phyloP scores from a whole-genome alignment of 1,140 invertebrate genomes.

The Colletes gigas region DNA sequence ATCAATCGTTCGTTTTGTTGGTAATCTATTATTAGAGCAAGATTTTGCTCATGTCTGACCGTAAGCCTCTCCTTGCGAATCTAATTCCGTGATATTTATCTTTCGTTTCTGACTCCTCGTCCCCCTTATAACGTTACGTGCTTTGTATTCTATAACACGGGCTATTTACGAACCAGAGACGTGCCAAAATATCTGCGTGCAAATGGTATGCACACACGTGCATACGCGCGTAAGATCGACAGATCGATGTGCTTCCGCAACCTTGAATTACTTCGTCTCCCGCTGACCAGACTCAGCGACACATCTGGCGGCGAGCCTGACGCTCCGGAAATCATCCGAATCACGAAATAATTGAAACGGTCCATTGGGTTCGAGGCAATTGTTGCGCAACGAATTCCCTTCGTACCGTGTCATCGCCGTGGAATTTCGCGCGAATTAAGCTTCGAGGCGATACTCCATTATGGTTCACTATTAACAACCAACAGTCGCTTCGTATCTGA shows the following conservation, averaged over 20 bases:
- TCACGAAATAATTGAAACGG: conserved; percentile 47
- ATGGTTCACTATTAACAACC: too few species aligned
- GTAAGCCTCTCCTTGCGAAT: too few species aligned
- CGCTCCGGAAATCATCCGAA: conserved; percentile 35
- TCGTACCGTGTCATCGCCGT: conserved; percentile 10
- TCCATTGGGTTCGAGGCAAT: conserved; percentile 2
- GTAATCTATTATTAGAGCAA: too few species aligned
- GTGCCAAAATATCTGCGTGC: conserved; percentile 18
- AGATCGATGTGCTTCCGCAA: conserved; percentile 27
- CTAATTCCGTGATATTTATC: too few species aligned
- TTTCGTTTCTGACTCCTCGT: too few species aligned
- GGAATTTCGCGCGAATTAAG: conserved; percentile 23
- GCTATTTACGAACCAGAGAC: conserved; percentile 23
- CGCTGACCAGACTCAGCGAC: conserved; percentile 20
- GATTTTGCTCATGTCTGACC: too few species aligned
- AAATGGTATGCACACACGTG: not conserved
- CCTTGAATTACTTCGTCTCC: conserved; percentile 29
- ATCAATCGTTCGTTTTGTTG: too few species aligned
- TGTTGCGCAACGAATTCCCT: conserved; percentile 25
- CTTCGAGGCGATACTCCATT: not conserved
- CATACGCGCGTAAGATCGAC: not conserved
- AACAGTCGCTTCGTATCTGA: too few species aligned
- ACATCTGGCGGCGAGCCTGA: conserved; percentile 31
- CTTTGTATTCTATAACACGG: too few species aligned
- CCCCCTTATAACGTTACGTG: too few species aligned